A percentile compares a stretch with the other conserved stretches of the same genome.
phyloP scores from a whole-genome alignment of 1,140 invertebrate genomes.

The Pogonus chalceus region DNA sequence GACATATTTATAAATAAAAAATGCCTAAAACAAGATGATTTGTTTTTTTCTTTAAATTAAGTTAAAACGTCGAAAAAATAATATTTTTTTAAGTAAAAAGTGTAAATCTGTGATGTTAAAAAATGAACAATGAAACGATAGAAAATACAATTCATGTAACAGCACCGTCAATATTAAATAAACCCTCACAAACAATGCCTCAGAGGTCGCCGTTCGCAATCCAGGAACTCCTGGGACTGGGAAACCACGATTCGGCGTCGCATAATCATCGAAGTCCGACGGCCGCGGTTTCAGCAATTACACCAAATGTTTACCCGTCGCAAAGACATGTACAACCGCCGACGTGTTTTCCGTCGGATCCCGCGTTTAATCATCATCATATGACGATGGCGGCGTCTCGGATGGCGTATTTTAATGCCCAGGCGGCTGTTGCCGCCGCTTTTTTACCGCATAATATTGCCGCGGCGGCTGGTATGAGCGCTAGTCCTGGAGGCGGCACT shows the following conservation, averaged over 20 bases:
- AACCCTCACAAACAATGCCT: slow-evolving; percentile 46
- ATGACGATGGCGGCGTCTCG: slow-evolving; percentile 60
- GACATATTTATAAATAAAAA: too few relatives aligned
- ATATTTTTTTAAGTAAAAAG: too few relatives aligned
- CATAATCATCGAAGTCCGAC: slow-evolving; percentile 33
- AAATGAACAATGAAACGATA: slow-evolving; percentile 33
- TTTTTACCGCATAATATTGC: slow-evolving; percentile 62
- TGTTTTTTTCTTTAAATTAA: too few relatives aligned
- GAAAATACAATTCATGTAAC: slow-evolving; percentile 34
- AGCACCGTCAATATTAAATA: slow-evolving; percentile 35
- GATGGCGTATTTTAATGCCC: slow-evolving; percentile 79
- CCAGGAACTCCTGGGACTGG: slow-evolving; percentile 77
- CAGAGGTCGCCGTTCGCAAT: slow-evolving; percentile 85
- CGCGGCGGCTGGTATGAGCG: slow-evolving; percentile 35
- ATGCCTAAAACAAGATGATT: too few relatives aligned
- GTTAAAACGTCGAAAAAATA: too few relatives aligned
- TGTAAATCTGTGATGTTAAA: too few relatives aligned
- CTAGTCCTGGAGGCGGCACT: slow-evolving; percentile 22
- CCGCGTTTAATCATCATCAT: slow-evolving; percentile 45
- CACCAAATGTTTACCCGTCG: slow-evolving; percentile 41
- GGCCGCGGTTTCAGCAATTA: slow-evolving; percentile 34
- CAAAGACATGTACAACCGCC: slow-evolving; percentile 38
- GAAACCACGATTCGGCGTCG: slow-evolving; percentile 32
- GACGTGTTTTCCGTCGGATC: slow-evolving; percentile 33
- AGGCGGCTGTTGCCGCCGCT: slow-evolving; percentile 76